Evolutionary conservation across 2,113 vertebrate species (phyloP).

Genomic region (Boulengeromyrus knoepffleri): DNA sequence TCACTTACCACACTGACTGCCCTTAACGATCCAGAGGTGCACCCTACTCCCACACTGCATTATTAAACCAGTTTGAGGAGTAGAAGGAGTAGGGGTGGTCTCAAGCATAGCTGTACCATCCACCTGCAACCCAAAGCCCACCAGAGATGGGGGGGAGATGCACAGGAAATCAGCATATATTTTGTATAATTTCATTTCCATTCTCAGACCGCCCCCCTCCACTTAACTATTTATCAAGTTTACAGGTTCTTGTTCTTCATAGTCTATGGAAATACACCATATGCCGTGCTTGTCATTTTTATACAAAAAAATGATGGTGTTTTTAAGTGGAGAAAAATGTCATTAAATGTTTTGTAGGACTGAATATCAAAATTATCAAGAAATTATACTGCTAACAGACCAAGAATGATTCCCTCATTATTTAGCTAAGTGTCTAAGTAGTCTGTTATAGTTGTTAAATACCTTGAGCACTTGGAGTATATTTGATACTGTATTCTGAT

Average conservation of each 20-base stretch:
- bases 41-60: constrained; percentile 10
- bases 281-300: neutral
- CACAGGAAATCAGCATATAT: neutral
- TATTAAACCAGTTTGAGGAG: neutral
- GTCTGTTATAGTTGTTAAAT: neutral
- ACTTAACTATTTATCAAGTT: neutral
- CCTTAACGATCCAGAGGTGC: constrained; percentile 13
- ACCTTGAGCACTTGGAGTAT: neutral
- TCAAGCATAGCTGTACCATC: neutral
- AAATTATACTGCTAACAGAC: neutral
- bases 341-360: neutral
- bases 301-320: neutral
- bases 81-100: constrained; percentile 2
- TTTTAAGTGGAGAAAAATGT: neutral
- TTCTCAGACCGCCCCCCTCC: neutral
- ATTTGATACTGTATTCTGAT: neutral
- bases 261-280: neutral
- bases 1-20: constrained; percentile 29
- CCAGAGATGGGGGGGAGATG: neutral
- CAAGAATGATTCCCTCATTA: neutral
- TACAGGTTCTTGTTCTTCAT: neutral
- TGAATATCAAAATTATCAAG: neutral
- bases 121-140: neutral
- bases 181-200: neutral
- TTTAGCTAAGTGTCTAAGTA: neutral